phyloP scores from a whole-genome alignment of 2,888 invertebrate species.

The Cremastinae sp. region DNA sequence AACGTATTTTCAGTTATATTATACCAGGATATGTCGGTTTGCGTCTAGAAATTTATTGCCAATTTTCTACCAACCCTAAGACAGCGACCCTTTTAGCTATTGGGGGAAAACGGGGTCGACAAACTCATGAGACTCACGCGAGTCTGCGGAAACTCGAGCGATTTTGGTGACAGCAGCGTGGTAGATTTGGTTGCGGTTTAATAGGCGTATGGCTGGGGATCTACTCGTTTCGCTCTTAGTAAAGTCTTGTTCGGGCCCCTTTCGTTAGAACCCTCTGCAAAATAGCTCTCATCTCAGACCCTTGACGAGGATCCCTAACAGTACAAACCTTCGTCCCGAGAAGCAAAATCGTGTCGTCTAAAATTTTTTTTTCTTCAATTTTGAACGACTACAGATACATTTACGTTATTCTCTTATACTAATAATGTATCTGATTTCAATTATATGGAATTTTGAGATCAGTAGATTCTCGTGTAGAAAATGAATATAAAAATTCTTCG shows the following conservation, averaged over 20 bases:
- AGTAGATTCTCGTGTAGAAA: not conserved
- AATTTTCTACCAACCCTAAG: no score
- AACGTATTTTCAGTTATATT: no score
- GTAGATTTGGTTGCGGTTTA: constrained; percentile 17
- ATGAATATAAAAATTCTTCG: constrained; percentile 3
- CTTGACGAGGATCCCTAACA: constrained; percentile 27
- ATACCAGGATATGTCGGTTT: no score
- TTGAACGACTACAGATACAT: no score
- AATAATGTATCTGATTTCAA: not conserved
- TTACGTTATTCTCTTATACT: not conserved
- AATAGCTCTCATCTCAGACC: constrained; percentile 58
- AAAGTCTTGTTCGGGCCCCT: constrained; percentile 60
- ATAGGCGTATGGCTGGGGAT: constrained; percentile 30
- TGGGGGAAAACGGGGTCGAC: constrained; percentile 29
- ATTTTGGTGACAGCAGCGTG: constrained; percentile 38
- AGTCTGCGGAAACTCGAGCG: constrained; percentile 33
- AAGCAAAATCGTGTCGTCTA: constrained; percentile 1
- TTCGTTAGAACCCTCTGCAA: constrained; percentile 70
- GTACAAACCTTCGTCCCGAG: constrained; percentile 34
- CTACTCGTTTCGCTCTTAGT: constrained; percentile 31
- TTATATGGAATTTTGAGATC: no score
- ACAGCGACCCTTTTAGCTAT: no score
- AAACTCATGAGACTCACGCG: constrained; percentile 50
- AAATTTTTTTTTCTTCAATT: constrained; percentile 68
- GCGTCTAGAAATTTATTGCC: no score